Conservation (phyloP, 1,140 invertebrate species). For the Drusus annulatus region DNA sequence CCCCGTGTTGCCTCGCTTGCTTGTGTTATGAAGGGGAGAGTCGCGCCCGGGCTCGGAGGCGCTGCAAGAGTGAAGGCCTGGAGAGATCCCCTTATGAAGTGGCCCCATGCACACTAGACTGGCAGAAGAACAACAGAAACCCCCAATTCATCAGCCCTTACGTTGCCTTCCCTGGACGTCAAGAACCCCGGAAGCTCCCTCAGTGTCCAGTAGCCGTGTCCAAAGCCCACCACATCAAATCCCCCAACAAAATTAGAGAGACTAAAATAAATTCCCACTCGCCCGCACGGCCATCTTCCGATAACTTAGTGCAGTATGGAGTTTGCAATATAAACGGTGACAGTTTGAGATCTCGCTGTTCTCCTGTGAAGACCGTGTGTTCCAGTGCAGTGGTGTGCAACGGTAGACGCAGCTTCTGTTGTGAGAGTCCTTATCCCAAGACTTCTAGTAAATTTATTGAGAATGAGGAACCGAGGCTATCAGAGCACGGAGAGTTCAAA, state of each 20-base stretch:
- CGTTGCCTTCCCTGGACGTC: slow-evolving; percentile 1
- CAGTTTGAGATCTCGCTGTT: slow-evolving; percentile 13
- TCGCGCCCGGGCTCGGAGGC: slow-evolving; percentile 26
- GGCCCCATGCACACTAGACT: slow-evolving; percentile 14
- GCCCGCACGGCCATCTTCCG: not conserved
- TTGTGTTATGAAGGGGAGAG: slow-evolving; percentile 43
- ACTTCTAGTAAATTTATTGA: slow-evolving; percentile 51
- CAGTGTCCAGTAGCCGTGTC: slow-evolving; percentile 28
- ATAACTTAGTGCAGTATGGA: slow-evolving; percentile 16
- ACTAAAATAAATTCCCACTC: slow-evolving; percentile 14
- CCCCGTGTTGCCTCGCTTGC: slow-evolving; percentile 41
- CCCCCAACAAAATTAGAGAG: slow-evolving; percentile 37
- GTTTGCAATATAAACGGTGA: slow-evolving; percentile 36
- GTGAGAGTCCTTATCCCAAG: not conserved
- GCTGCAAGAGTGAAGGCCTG: slow-evolving; percentile 51
- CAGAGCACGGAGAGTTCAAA: slow-evolving; percentile 49
- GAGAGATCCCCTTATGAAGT: slow-evolving; percentile 44
- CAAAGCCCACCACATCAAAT: slow-evolving; percentile 16
- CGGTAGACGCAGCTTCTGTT: slow-evolving; percentile 19
- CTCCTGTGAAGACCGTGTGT: slow-evolving; percentile 13
- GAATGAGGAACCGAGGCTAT: slow-evolving; percentile 54
- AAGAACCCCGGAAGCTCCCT: slow-evolving; percentile 37
- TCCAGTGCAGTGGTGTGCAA: slow-evolving; percentile 23
- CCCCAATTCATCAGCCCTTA: slow-evolving; percentile 14
- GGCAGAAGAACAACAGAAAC: slow-evolving; percentile 20